These are phyloP conservation scores for Hymenochirus boettgeri DNA, from an alignment of 2,113 vertebrate genomes.

Conservation along the genomic window DNA sequence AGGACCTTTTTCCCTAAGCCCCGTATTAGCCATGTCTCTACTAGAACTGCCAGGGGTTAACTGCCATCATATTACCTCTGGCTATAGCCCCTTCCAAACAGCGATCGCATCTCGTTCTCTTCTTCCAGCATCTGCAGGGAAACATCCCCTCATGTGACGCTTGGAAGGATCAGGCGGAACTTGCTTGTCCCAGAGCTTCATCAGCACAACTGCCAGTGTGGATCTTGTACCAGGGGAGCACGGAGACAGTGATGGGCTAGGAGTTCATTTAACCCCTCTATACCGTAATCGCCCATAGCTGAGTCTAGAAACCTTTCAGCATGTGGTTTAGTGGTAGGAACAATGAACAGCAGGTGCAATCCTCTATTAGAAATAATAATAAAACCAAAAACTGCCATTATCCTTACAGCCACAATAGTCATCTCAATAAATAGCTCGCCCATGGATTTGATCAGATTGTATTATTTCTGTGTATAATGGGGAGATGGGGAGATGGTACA, in stretches of 20 bases:
- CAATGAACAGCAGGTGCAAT: constrained; percentile 7
- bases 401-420: too few relatives aligned
- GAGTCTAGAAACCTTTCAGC: neutral
- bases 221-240: neutral
- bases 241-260: neutral
- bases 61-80: neutral
- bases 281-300: neutral
- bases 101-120: neutral
- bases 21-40: too few relatives aligned
- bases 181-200: constrained; percentile 2
- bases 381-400: too few relatives aligned
- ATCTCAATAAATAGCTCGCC: too few relatives aligned
- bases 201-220: constrained; percentile 13
- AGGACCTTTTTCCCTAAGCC: too few relatives aligned
- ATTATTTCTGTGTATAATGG: too few relatives aligned
- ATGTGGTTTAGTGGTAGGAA: neutral
- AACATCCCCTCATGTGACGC: constrained; percentile 9
- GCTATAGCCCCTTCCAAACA: neutral
- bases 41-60: neutral
- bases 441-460: too few relatives aligned
- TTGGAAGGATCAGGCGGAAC: constrained; percentile 14
- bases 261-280: neutral
- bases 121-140: constrained; percentile 8
- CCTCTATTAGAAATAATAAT: neutral
- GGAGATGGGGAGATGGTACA: too few relatives aligned